phyloP scores from a whole-genome alignment of 2,113 vertebrate genomes.

The rat (Rattus norvegicus) region GRCr8 NC_086027.1:7649501-7650000 shows the following conservation, averaged over 20 bases:
- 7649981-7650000: background rate
- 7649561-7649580: background rate
- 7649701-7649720: background rate
- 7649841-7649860: background rate
- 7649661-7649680: background rate
- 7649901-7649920: too few species aligned
- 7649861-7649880: too few species aligned
- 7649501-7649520: too few species aligned
- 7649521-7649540: too few species aligned
- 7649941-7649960: background rate
- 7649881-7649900: background rate
- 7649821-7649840: background rate
- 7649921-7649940: background rate
- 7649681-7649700: background rate
- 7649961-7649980: background rate
- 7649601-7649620: background rate
- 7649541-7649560: background rate
- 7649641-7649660: too few species aligned
- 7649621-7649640: background rate
- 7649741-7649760: background rate
- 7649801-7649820: background rate
- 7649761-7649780: background rate
- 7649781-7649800: background rate
- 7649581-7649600: background rate
- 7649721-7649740: background rate